A percentile compares a stretch with the other conserved stretches of the same genome.
These are phyloP conservation scores for Cephus pulcher DNA, from an alignment of 2,888 invertebrate species.

Conservation along the genomic window DNA sequence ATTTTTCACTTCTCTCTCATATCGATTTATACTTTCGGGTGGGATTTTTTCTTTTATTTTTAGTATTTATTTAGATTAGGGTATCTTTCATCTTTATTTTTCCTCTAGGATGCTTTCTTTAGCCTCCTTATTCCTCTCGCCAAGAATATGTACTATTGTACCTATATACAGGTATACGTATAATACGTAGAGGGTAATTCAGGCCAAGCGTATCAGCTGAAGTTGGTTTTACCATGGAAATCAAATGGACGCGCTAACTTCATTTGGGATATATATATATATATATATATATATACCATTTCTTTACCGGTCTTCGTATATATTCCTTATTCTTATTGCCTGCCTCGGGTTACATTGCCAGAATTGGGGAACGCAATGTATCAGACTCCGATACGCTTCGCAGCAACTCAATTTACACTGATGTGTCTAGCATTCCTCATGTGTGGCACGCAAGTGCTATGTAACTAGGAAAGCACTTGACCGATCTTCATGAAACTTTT, in stretches of 20 bases:
- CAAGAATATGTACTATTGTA: neutral
- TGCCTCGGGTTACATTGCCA: neutral
- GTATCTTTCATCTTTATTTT: too few relatives aligned
- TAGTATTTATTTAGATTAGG: neutral
- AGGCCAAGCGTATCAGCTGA: neutral
- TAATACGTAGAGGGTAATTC: neutral
- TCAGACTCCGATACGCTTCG: neutral
- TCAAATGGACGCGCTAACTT: neutral
- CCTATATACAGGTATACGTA: neutral
- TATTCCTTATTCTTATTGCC: neutral
- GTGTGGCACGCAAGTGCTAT: neutral
- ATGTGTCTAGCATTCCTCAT: neutral
- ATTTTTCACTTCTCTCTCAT: neutral
- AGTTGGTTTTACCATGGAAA: neutral
- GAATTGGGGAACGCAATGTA: neutral
- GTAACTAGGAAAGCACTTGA: neutral
- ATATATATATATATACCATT: too few relatives aligned
- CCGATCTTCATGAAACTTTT: neutral
- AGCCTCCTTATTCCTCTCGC: neutral
- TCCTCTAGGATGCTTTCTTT: neutral
- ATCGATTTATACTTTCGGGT: neutral
- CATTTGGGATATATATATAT: neutral
- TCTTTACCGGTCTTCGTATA: neutral
- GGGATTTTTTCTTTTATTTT: neutral
- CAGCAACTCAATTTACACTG: neutral